A percentile compares a stretch with the other conserved stretches of the same genome.
Evolutionary conservation across 2,113 vertebrate genomes (phyloP).

Genomic region (Neoarius graeffei): DNA sequence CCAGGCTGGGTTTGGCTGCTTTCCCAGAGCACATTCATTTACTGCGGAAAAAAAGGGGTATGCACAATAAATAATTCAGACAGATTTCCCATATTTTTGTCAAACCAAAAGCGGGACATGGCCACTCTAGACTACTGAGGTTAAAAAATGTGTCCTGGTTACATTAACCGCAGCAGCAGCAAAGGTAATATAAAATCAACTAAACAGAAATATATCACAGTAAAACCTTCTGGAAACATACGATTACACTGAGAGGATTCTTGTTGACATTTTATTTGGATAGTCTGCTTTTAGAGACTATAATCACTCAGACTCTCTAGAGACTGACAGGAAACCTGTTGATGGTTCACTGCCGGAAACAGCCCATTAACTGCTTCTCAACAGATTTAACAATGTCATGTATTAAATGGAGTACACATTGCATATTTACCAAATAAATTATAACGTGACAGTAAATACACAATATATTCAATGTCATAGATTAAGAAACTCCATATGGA

Average conservation of each 20-base stretch:
- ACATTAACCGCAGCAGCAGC: background rate
- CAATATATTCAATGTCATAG: background rate
- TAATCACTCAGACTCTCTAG: slow-evolving; percentile 3
- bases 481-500: no score
- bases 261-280: background rate
- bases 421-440: background rate
- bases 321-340: background rate
- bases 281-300: background rate
- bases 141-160: background rate
- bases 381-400: slow-evolving; percentile 3
- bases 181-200: background rate
- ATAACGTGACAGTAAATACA: background rate
- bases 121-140: background rate
- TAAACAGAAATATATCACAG: background rate
- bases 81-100: slow-evolving; percentile 24
- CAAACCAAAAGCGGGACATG: background rate
- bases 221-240: background rate
- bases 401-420: background rate
- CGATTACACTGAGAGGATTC: background rate
- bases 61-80: slow-evolving; percentile 33
- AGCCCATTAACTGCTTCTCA: background rate
- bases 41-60: background rate
- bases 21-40: slow-evolving; percentile 9
- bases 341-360: background rate
- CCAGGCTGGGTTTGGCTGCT: background rate